phyloP scores from a whole-genome alignment of 2,113 vertebrate genomes.

The Coptodon rendalli region DNA sequence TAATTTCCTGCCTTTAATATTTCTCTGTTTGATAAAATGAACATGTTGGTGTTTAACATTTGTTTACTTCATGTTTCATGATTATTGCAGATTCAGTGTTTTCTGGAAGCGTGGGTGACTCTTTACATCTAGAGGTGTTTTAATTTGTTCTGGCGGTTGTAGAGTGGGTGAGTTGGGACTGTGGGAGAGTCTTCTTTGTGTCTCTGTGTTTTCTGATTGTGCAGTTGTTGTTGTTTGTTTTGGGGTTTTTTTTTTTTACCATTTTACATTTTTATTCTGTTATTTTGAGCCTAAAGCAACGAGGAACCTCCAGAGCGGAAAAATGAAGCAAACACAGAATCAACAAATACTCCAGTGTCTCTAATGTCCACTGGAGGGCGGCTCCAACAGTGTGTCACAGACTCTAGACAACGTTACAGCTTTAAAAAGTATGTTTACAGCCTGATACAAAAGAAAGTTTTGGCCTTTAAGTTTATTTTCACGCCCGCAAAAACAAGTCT shows the following conservation, averaged over 20 bases:
- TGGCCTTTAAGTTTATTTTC: neutral
- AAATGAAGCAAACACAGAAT: neutral
- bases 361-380: rapidly evolving
- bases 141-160: neutral
- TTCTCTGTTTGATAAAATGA: neutral
- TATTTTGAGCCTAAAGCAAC: neutral
- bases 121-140: rapidly evolving
- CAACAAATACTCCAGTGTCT: neutral
- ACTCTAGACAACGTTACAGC: rapidly evolving
- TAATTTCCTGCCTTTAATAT: neutral
- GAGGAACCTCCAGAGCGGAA: neutral
- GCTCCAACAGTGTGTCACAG: neutral
- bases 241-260: neutral
- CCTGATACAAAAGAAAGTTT: neutral
- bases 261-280: neutral
- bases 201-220: neutral
- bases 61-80: neutral
- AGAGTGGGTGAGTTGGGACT: neutral
- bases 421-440: neutral
- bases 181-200: neutral
- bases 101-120: rapidly evolving
- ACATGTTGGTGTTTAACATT: neutral
- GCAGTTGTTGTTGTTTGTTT: neutral
- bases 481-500: rapidly evolving
- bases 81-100: neutral